These are phyloP conservation scores for Australoheros scitulus DNA, from an alignment of 2,113 vertebrate species.

Conservation along the genomic window DNA sequence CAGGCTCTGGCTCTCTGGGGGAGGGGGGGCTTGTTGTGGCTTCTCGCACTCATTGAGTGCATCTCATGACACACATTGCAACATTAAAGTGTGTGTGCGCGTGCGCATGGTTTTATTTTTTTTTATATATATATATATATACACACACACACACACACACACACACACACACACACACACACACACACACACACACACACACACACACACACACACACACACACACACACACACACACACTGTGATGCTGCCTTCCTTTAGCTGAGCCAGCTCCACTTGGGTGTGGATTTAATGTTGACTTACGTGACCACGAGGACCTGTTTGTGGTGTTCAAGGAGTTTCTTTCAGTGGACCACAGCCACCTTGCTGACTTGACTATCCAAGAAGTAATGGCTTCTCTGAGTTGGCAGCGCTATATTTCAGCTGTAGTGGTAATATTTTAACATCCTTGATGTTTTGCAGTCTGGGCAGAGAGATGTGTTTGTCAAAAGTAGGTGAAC, in stretches of 20 bases:
- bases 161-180: too few species aligned
- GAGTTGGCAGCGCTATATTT: background rate
- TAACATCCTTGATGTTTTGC: constrained; percentile 15
- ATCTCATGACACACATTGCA: too few species aligned
- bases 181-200: constrained; percentile 27
- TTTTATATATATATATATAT: too few species aligned
- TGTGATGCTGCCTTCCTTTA: too few species aligned
- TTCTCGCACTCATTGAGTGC: too few species aligned
- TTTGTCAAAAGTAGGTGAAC: constrained; percentile 10
- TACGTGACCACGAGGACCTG: constrained; percentile 17
- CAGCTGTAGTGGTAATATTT: constrained; percentile 37
- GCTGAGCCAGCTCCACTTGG: background rate
- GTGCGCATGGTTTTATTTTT: too few species aligned
- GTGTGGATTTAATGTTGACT: constrained; percentile 47
- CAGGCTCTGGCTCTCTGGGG: too few species aligned
- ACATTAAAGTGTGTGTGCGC: too few species aligned
- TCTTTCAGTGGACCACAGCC: constrained; percentile 21
- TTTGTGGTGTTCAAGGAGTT: constrained; percentile 30
- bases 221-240: background rate
- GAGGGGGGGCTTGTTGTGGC: too few species aligned
- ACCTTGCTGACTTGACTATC: background rate
- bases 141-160: too few species aligned
- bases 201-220: background rate
- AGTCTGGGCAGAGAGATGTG: background rate
- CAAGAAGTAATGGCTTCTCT: background rate